Conservation (phyloP, 2,888 invertebrate species). For the Helobdella robusta region DNA sequence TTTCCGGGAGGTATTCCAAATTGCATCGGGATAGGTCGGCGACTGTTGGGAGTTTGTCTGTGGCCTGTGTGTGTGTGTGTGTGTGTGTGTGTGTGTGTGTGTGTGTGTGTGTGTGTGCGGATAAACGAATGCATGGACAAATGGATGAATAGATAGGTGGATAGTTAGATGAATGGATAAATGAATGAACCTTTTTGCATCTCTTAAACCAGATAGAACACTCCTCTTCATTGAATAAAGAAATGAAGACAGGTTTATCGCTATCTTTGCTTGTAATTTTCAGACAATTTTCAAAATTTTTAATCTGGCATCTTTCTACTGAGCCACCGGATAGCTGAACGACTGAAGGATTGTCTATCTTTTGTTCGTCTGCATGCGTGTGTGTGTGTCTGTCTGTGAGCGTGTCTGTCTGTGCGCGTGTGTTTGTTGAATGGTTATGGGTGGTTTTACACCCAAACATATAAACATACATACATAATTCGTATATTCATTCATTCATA, state of each 20-base stretch:
- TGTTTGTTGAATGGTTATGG: too few relatives aligned
- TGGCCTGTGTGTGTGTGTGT: slow-evolving; percentile 40
- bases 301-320: slow-evolving; percentile 46
- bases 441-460: too few relatives aligned
- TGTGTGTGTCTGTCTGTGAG: too few relatives aligned
- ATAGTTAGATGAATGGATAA: neutral
- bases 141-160: neutral
- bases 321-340: slow-evolving; percentile 47
- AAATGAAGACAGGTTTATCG: slow-evolving; percentile 44
- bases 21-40: slow-evolving; percentile 51
- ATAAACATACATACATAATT: too few relatives aligned
- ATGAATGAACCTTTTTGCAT: slow-evolving; percentile 44
- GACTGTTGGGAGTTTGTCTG: slow-evolving; percentile 48
- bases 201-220: slow-evolving; percentile 46
- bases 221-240: slow-evolving; percentile 42
- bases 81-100: neutral
- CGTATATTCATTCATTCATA: too few relatives aligned
- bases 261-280: slow-evolving; percentile 45
- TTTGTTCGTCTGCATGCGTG: slow-evolving; percentile 36
- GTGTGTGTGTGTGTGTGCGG: neutral
- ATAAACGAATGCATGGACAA: neutral
- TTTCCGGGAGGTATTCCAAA: slow-evolving; percentile 51
- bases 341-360: slow-evolving; percentile 41
- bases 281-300: slow-evolving; percentile 43
- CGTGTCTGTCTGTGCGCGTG: too few relatives aligned